These are phyloP conservation scores for Diadumene lineata DNA, from an alignment of 92 coral and sea anemone genomes.

Conservation along the genomic window DNA sequence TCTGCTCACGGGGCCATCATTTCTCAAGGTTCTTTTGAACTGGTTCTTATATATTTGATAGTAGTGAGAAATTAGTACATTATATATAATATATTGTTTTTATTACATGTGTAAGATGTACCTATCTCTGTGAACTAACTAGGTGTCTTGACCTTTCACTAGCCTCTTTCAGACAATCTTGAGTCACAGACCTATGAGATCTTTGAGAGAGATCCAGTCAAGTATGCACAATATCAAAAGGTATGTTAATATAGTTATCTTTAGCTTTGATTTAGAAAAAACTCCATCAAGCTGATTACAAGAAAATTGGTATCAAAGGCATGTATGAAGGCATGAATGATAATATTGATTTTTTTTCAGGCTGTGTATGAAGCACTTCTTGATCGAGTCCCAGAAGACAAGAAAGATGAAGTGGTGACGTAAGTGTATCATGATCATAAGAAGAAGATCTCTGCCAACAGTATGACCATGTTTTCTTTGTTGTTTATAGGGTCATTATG, in stretches of 20 bases:
- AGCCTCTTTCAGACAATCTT: conserved; percentile 99
- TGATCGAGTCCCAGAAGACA: conserved; percentile 90
- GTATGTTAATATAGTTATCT: conserved; percentile 46
- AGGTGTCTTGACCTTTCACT: not conserved
- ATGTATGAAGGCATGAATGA: not conserved
- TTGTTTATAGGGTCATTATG: conserved; percentile 75
- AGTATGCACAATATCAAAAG: conserved; percentile 87
- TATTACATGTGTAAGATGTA: no score
- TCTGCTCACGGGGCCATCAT: no score
- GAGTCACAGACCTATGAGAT: conserved; percentile 98
- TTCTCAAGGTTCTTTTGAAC: no score
- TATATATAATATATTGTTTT: no score
- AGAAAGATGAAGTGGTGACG: conserved; percentile 73
- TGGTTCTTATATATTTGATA: no score
- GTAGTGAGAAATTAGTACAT: no score
- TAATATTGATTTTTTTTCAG: conserved; percentile 36
- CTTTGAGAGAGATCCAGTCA: conserved; percentile 96
- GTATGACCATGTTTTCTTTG: not conserved
- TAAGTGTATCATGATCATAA: conserved; percentile 39
- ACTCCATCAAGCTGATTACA: no score
- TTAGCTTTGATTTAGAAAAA: no score
- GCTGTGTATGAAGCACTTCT: conserved; percentile 86
- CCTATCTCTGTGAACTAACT: no score
- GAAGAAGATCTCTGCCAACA: no score
- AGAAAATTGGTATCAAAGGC: no score